These are phyloP conservation scores for Aphidius ervi DNA, from an alignment of 1,140 invertebrate species.

Conservation along the genomic window DNA sequence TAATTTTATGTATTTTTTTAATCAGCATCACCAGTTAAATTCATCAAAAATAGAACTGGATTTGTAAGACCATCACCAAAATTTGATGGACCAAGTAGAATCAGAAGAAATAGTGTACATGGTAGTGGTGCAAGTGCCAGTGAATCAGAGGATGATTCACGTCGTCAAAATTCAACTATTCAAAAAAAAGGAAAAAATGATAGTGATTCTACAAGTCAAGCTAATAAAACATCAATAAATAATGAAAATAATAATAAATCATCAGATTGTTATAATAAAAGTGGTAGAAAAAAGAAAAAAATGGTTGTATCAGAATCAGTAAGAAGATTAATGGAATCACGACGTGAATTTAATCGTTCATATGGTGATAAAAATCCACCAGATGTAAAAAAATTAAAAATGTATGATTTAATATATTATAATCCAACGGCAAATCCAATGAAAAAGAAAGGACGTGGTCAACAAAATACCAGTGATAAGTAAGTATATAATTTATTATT, in stretches of 20 bases:
- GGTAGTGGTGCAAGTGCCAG: slow-evolving; percentile 48
- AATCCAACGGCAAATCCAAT: slow-evolving; percentile 75
- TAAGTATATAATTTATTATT: slow-evolving; percentile 42
- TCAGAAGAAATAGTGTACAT: slow-evolving; percentile 52
- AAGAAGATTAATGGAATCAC: slow-evolving; percentile 54
- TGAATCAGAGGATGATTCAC: slow-evolving; percentile 50
- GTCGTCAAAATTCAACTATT: slow-evolving; percentile 25
- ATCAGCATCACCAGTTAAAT: slow-evolving; percentile 32
- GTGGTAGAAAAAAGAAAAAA: slow-evolving; percentile 36
- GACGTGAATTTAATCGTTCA: slow-evolving; percentile 58
- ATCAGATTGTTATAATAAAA: slow-evolving; percentile 23
- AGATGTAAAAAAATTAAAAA: slow-evolving; percentile 70
- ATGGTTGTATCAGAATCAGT: slow-evolving; percentile 49
- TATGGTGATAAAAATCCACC: slow-evolving; percentile 54
- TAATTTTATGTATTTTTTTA: slow-evolving; percentile 5
- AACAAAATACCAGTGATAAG: slow-evolving; percentile 36
- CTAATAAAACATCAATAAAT: slow-evolving; percentile 9
- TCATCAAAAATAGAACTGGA: slow-evolving; percentile 35
- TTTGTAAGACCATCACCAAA: slow-evolving; percentile 47
- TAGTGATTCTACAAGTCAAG: slow-evolving; percentile 24
- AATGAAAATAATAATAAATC: slow-evolving; percentile 14
- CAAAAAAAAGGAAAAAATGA: background rate
- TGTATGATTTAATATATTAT: slow-evolving; percentile 88
- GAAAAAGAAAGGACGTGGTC: slow-evolving; percentile 38
- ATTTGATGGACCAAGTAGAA: slow-evolving; percentile 41